Conservation (phyloP, 2,888 invertebrate species). For the Baronia brevicornis region DNA sequence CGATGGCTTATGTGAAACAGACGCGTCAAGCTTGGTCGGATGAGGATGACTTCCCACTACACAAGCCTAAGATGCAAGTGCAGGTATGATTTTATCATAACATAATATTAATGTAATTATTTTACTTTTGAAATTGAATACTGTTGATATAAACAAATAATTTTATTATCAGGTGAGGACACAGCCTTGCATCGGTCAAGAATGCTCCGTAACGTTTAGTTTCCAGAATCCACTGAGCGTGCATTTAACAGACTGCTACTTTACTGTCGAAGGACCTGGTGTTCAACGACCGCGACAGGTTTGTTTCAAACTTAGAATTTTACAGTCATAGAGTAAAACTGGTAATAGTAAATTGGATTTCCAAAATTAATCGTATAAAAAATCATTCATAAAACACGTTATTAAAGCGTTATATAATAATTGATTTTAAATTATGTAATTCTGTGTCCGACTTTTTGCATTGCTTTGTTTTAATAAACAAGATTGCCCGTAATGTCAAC, state of each 20-base stretch:
- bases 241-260: constrained; percentile 79
- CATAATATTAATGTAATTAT: background rate
- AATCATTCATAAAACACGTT: too few relatives aligned
- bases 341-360: background rate
- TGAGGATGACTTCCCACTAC: constrained; percentile 82
- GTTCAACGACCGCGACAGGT: constrained; percentile 77
- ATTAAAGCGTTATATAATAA: constrained; percentile 3
- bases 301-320: too few relatives aligned
- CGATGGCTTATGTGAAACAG: constrained; percentile 82
- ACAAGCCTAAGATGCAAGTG: constrained; percentile 80
- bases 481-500: too few relatives aligned
- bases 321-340: too few relatives aligned
- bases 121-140: background rate
- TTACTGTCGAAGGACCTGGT: constrained; percentile 82
- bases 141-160: constrained; percentile 1
- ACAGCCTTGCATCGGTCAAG: constrained; percentile 70
- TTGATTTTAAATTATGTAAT: background rate
- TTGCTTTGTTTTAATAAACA: too few relatives aligned
- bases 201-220: constrained; percentile 73
- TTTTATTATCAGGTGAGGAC: constrained; percentile 47
- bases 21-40: constrained; percentile 84
- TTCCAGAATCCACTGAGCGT: constrained; percentile 81
- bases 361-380: too few relatives aligned
- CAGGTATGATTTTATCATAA: constrained; percentile 53
- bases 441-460: too few relatives aligned